Base-by-base conservation (phyloP, 2,113 vertebrate species). In the Sprattus sprattus region DNA sequence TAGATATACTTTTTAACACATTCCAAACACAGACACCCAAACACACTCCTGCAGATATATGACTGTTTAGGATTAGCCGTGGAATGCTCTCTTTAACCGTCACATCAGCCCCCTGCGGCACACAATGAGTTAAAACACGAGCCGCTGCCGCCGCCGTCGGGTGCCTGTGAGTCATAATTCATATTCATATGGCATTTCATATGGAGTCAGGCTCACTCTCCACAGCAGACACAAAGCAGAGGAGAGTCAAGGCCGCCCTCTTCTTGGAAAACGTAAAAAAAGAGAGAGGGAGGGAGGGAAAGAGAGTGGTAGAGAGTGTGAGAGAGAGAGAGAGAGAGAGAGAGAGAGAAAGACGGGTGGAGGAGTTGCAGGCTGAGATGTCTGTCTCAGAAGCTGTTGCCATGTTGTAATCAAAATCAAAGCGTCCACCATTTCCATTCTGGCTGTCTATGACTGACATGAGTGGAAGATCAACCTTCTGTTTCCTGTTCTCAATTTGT, bases 251-350 rank as follows among this genome's bases (percentile, higher is more conserved):
- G 46, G 83, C 46, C 46, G 85, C 57, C 81, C 32, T 81, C 50
- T n/a, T 28, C 28, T 64, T 84, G 82, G 82, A 81, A 45, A 75
- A 84, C 67, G 54, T 81, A 78, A 57, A 84, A 28, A 18, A 64
- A 44, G 3, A 52, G 4, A n/a, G 57, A 7, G 57, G 52, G 52
- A 16, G 13, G 52, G 16, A 22, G 54, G 54, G 54, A 60, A 0
- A 20, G 20, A 60, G 16, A 18, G 18, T n/a, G 15, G 5, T 20
- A 60, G 54, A 60, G 54, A 6, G 1, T n/a, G 54, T n/a, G 54
- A 22, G 20, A 5, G 20, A 6, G 54, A 60, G 54, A 18, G 16
- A 13, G 25, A 39, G 28, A 8, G 67, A 75, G 67, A 11, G 67
- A 75, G 8, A 44, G 50, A 78, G 28, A 52, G 50, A 85, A 81